These are phyloP conservation scores for Ametastegia equiseti DNA, from an alignment of 2,888 invertebrate species.

Conservation along the genomic window DNA sequence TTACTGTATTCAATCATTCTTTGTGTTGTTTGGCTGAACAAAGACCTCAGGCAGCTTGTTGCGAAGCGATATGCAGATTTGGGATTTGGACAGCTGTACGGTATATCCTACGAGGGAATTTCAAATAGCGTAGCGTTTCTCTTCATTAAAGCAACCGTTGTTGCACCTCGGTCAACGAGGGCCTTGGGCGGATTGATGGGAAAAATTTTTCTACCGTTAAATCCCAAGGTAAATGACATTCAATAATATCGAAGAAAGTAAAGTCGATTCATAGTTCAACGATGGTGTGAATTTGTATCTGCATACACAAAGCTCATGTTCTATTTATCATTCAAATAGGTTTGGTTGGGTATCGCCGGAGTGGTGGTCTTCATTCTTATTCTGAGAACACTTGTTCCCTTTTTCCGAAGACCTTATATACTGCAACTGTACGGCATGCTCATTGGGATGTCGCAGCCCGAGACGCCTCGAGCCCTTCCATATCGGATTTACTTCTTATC, in stretches of 20 bases:
- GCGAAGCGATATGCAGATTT: neutral
- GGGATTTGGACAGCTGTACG: neutral
- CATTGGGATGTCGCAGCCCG: neutral
- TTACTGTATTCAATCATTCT: neutral
- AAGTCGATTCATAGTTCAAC: too few species aligned
- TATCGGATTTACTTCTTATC: neutral
- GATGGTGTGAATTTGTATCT: neutral
- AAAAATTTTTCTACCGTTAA: neutral
- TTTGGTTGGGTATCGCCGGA: neutral
- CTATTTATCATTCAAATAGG: constrained; percentile 3
- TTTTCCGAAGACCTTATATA: neutral
- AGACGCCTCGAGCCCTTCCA: neutral
- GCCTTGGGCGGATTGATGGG: neutral
- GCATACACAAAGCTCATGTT: neutral
- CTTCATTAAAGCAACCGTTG: neutral
- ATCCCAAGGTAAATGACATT: neutral
- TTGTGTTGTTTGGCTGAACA: neutral
- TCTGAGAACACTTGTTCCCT: neutral
- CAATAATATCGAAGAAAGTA: neutral
- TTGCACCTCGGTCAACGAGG: neutral
- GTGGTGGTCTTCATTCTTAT: neutral
- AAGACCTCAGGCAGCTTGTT: neutral
- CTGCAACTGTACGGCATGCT: neutral
- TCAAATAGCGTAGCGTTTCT: neutral
- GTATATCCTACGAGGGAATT: neutral